phyloP scores from a whole-genome alignment of 2,113 vertebrate species.

The Triplophysa dalaica region DNA sequence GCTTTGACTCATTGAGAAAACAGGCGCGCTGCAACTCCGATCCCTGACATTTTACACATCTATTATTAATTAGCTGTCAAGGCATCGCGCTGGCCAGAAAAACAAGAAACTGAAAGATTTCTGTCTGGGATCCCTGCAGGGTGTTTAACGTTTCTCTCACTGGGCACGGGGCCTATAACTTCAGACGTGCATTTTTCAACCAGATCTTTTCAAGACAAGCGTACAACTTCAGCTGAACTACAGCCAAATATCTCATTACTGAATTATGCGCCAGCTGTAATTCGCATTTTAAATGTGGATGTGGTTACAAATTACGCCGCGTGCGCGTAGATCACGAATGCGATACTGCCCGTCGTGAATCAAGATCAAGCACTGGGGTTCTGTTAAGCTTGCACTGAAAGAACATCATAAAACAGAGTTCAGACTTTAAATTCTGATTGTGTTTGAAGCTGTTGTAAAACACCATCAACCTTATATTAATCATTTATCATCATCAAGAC shows the following conservation, averaged over 20 bases:
- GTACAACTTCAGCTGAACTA: conserved; percentile 66
- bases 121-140: conserved; percentile 61
- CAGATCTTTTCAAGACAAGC: conserved; percentile 69
- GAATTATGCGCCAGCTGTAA: conserved; percentile 66
- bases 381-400: conserved; percentile 4
- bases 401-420: background rate
- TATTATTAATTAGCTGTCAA: conserved; percentile 45
- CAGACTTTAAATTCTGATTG: background rate
- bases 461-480: background rate
- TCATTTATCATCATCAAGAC: no score
- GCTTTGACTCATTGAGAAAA: conserved; percentile 33
- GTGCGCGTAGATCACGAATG: conserved; percentile 30
- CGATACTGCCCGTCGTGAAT: conserved; percentile 47
- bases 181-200: conserved; percentile 72
- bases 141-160: conserved; percentile 72
- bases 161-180: conserved; percentile 73
- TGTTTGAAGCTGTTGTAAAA: no score
- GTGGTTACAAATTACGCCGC: conserved; percentile 66
- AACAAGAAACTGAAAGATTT: conserved; percentile 21
- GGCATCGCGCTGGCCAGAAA: conserved; percentile 49
- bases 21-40: conserved; percentile 38
- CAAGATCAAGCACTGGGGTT: conserved; percentile 24
- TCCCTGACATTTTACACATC: conserved; percentile 38
- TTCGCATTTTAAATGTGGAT: conserved; percentile 66
- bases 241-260: conserved; percentile 70